phyloP scores from a whole-genome alignment of 2,888 invertebrate genomes.

The Drosophila suboccidentalis region DNA sequence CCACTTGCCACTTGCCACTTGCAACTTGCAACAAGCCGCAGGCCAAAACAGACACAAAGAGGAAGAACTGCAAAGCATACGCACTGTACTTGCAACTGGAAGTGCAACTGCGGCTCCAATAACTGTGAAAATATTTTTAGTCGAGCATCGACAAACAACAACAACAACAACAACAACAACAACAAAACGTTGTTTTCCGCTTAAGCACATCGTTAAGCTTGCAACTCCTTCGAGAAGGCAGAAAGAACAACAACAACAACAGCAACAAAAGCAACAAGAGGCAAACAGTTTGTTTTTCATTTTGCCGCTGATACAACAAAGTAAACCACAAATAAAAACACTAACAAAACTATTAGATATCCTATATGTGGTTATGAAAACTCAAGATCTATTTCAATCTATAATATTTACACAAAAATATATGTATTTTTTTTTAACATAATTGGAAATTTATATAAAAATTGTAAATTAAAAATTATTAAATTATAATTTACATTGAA shows the following conservation, averaged over 20 bases:
- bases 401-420: not conserved
- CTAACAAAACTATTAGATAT: not conserved
- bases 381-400: not conserved
- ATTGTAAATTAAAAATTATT: no score
- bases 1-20: not conserved
- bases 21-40: conserved; percentile 4
- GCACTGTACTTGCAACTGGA: conserved; percentile 7
- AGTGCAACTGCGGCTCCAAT: conserved; percentile 37
- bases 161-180: conserved; percentile 33
- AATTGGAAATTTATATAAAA: no score
- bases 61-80: not conserved
- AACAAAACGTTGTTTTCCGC: conserved; percentile 74
- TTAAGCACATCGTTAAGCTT: conserved; percentile 76
- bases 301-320: conserved; percentile 19
- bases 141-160: conserved; percentile 44
- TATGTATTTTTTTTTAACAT: not conserved
- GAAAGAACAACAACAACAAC: no score
- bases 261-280: conserved; percentile 14
- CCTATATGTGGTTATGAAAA: not conserved
- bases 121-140: conserved; percentile 49
- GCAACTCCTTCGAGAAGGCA: conserved; percentile 14
- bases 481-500: no score
- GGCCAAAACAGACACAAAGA: conserved; percentile 1
- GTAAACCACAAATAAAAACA: conserved; percentile 2
- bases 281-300: conserved; percentile 21